phyloP scores from a whole-genome alignment of 1,140 invertebrate species.

The Cherax quadricarinatus region DNA sequence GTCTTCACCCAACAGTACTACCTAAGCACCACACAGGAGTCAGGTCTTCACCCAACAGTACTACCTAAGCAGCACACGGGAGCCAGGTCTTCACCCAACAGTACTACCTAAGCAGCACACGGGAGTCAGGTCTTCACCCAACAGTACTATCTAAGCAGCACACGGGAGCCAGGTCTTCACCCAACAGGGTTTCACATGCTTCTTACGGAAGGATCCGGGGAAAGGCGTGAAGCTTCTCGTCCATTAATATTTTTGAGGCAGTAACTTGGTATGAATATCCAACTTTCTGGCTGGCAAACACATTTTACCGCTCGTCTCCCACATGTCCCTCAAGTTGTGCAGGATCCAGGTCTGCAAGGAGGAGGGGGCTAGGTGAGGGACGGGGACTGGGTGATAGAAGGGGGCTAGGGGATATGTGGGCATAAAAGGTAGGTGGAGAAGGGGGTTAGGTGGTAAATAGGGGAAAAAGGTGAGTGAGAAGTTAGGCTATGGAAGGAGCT shows the following conservation, averaged over 20 bases:
- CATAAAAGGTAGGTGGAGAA: not conserved
- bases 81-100: not conserved
- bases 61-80: too few species aligned
- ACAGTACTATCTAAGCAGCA: too few species aligned
- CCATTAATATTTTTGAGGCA: not conserved
- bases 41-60: too few species aligned
- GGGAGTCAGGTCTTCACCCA: too few species aligned
- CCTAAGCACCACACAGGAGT: too few species aligned
- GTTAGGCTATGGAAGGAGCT: too few species aligned
- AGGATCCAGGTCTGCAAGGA: not conserved
- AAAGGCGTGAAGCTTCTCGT: not conserved
- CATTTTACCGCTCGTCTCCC: not conserved
- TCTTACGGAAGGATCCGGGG: not conserved
- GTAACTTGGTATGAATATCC: constrained; percentile 15
- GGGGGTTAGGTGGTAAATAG: not conserved
- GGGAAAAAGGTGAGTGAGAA: too few species aligned
- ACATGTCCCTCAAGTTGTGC: not conserved
- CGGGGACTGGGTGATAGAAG: not conserved
- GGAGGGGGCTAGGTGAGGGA: not conserved
- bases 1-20: too few species aligned
- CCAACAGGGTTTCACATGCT: not conserved
- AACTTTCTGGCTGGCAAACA: constrained; percentile 12
- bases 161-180: not conserved
- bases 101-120: too few species aligned
- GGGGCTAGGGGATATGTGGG: not conserved